Conservation (phyloP, 2,113 vertebrate species). For the Equus przewalskii region DNA sequence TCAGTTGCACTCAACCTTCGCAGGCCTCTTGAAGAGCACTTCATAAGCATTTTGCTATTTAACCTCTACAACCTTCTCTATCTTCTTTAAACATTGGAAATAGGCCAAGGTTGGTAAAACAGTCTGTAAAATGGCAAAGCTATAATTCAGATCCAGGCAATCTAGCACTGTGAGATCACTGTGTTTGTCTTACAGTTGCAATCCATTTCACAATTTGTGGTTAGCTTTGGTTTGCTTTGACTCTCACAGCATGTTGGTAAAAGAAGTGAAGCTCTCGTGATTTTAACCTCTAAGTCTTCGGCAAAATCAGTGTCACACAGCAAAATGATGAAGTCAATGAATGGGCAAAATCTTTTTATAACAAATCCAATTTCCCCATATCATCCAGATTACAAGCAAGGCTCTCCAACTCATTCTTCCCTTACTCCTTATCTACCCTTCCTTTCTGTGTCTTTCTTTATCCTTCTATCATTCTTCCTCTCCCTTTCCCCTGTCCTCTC, state of each 20-base stretch:
- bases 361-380: not conserved
- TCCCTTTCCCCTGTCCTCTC: rapidly evolving
- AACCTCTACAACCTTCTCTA: not conserved
- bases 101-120: not conserved
- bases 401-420: not conserved
- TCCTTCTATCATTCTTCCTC: not conserved
- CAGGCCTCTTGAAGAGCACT: not conserved
- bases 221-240: not conserved
- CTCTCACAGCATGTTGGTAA: not conserved
- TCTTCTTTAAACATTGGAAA: constrained; percentile 17
- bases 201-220: not conserved
- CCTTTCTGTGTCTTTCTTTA: not conserved
- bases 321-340: not conserved
- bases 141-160: not conserved
- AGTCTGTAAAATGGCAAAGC: not conserved
- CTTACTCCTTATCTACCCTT: not conserved
- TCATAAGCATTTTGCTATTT: not conserved
- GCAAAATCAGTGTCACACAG: not conserved
- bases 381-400: not conserved
- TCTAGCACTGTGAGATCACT: not conserved
- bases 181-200: not conserved
- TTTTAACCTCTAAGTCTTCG: not conserved
- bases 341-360: not conserved
- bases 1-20: not conserved
- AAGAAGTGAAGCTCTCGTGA: not conserved